Conservation (phyloP, 2,797 vertebrate genomes). For the Rhinatrema bivittatum region DNA sequence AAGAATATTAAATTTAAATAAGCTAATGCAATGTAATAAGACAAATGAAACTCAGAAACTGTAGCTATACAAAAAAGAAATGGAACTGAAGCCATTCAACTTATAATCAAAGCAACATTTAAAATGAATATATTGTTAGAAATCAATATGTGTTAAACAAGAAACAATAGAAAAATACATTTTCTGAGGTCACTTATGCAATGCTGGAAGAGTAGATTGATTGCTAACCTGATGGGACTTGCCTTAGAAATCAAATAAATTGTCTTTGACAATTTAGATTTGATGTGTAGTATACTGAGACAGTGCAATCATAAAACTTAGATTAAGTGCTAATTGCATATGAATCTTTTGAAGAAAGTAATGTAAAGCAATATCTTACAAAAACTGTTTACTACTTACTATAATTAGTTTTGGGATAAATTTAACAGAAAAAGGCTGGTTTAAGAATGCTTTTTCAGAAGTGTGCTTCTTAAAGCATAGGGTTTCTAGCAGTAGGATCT, state of each 20-base stretch:
- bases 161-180: not conserved
- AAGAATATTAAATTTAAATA: too few relatives aligned
- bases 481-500: too few relatives aligned
- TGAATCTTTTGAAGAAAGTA: too few relatives aligned
- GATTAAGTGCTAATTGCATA: not conserved
- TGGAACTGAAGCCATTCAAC: not conserved
- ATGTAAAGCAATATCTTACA: too few relatives aligned
- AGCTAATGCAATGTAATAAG: not conserved
- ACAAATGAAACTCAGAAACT: not conserved
- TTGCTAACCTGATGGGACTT: not conserved
- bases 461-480: too few relatives aligned
- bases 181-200: not conserved
- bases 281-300: not conserved
- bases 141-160: fast-evolving
- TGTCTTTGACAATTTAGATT: not conserved
- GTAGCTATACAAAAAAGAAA: not conserved
- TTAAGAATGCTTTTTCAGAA: too few relatives aligned
- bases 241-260: not conserved
- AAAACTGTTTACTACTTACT: too few relatives aligned
- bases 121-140: not conserved
- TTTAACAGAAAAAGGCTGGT: too few relatives aligned
- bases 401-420: too few relatives aligned
- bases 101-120: fast-evolving
- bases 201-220: not conserved
- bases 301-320: not conserved